These are phyloP conservation scores for Caenorhabditis sp. DNA, from an alignment of 2,888 invertebrate species.

Conservation along the genomic window DNA sequence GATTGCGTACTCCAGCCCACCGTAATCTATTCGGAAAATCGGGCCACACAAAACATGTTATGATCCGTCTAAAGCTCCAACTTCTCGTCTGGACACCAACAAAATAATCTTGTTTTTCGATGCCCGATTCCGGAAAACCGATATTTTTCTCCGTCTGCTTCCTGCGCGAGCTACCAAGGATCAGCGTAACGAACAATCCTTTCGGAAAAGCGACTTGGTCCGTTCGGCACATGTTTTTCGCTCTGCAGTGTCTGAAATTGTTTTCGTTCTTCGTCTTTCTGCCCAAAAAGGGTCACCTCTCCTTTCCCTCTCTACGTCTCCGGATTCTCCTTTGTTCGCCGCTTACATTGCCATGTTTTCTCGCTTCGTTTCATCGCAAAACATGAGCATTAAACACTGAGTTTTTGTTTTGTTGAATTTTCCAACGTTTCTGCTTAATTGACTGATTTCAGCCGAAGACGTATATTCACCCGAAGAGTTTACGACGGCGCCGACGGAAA, in stretches of 20 bases:
- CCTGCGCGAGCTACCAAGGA: not conserved
- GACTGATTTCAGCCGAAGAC: conserved; percentile 34
- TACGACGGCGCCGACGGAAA: conserved; percentile 25
- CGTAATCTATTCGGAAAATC: too few relatives aligned
- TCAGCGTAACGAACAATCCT: not conserved
- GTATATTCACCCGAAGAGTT: conserved; percentile 12
- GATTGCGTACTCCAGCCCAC: not conserved
- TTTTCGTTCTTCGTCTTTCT: conserved; percentile 30
- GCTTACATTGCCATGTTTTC: not conserved
- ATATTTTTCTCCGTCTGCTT: conserved; percentile 8
- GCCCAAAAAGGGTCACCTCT: conserved; percentile 32
- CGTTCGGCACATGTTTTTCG: conserved; percentile 7
- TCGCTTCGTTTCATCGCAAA: not conserved
- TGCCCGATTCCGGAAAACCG: conserved; percentile 23
- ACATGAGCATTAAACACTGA: not conserved
- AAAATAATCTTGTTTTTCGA: conserved; percentile 43
- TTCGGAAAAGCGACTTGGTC: not conserved
- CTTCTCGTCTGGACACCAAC: not conserved
- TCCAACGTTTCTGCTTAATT: too few relatives aligned
- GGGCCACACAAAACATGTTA: too few relatives aligned
- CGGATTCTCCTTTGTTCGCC: conserved; percentile 12
- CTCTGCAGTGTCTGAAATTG: conserved; percentile 32
- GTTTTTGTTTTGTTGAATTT: too few relatives aligned
- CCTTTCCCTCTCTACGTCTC: conserved; percentile 5
- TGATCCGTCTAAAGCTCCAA: not conserved